Percentiles rank a stretch among this genome's conserved stretches.
Evolutionary conservation across 2,797 vertebrate genomes (phyloP).

Genomic region (Bradypodion ventrale): DNA sequence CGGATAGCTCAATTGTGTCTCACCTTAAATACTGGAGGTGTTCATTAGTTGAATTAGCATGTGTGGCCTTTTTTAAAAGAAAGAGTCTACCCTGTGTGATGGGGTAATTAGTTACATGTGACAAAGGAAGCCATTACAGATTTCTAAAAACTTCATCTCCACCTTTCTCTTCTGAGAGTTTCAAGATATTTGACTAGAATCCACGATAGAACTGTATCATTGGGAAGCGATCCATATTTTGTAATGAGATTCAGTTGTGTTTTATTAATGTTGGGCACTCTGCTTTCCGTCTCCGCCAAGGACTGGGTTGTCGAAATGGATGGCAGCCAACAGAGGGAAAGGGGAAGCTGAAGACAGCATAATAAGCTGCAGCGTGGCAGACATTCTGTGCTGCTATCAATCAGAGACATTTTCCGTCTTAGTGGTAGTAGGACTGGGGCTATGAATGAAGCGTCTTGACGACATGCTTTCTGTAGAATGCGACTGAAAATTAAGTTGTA

Average conservation of each 20-base stretch:
- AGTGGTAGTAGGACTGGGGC: rapidly evolving
- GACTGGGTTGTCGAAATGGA: neutral
- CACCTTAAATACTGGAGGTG: slow-evolving; percentile 44
- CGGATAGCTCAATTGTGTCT: slow-evolving; percentile 48
- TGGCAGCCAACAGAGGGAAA: neutral
- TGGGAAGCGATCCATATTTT: slow-evolving; percentile 31
- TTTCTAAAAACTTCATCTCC: slow-evolving; percentile 5
- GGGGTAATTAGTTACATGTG: slow-evolving; percentile 66
- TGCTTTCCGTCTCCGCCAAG: too few relatives aligned
- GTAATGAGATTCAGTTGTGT: slow-evolving; percentile 22
- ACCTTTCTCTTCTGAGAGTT: slow-evolving; percentile 52
- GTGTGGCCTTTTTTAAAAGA: neutral
- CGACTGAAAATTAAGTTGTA: rapidly evolving
- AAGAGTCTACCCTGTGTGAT: slow-evolving; percentile 24
- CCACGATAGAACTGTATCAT: neutral
- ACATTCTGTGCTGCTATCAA: neutral
- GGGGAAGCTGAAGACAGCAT: too few relatives aligned
- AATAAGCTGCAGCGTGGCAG: neutral
- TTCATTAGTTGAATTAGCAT: slow-evolving; percentile 7
- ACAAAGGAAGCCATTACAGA: slow-evolving; percentile 56
- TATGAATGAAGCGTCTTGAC: neutral
- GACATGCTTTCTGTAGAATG: neutral
- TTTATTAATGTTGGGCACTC: slow-evolving; percentile 1
- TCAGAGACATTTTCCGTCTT: rapidly evolving
- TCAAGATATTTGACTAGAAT: slow-evolving; percentile 54